Base-by-base conservation (phyloP, 2,888 invertebrate genomes). In the Monochamus alternatus region DNA sequence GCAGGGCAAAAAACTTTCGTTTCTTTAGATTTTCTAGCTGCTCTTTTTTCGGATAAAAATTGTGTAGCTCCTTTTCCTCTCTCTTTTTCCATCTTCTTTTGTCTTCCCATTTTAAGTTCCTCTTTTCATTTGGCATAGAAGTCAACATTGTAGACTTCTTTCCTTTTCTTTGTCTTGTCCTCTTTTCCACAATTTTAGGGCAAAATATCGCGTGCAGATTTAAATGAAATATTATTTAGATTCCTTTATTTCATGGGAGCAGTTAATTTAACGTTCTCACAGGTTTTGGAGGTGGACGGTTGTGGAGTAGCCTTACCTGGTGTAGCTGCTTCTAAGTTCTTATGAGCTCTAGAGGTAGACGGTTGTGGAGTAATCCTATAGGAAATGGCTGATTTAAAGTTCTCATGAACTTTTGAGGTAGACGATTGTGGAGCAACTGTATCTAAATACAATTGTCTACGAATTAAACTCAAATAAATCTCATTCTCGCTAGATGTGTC, bases 11-110 rank as follows among this genome's bases (percentile, higher is more conserved):
- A n/a, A n/a, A n/a, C n/a, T n/a, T n/a, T n/a, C n/a, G n/a, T n/a
- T n/a, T n/a, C n/a, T n/a, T 58, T 58, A 8, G 22, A 58, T n/a
- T 58, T 58, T 58, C 14, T 58, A 58, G 30, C 22, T 58, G 22
- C 3, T 58, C 58, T 58, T 58, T 1, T 58, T 58, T 58, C 30
- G 4, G 30, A n/a, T 58, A 58, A 58, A 55, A 55, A 55, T 44
- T 44, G 44, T 44, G 22, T 14, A n/a, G 30, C 22, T 14, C 14
- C 1, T 58, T 58, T 58, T 58, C 30, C 14, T 30, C 9, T n/a
- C n/a, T 30, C n/a, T 58, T 30, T 14, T 58, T 58, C 7, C 8
- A 58, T 30, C 14, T 58, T 30, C 8, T 14, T 58, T 58, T 58
- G 58, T 58, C 58, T 58, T 58, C 8, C 8, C 58, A 14, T 30